These are phyloP conservation scores for Centrocercus urophasianus DNA, from an alignment of 2,113 vertebrate species.

Conservation along the genomic window DNA sequence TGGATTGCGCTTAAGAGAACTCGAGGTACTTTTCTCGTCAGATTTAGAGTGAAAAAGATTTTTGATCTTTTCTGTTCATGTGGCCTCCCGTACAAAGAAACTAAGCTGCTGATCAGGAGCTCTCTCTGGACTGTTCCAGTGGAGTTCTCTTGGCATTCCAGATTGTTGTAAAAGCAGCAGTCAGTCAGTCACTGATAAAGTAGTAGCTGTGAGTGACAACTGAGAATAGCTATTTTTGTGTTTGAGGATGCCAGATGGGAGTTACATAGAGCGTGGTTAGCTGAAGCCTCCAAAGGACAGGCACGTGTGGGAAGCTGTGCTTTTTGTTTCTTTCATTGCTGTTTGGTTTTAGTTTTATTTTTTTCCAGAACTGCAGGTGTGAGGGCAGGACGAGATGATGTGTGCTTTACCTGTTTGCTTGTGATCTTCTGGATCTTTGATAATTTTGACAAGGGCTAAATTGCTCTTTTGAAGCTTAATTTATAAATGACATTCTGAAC, in stretches of 20 bases:
- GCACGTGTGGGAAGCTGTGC: background rate
- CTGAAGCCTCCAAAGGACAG: background rate
- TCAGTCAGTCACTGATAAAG: background rate
- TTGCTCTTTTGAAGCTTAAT: background rate
- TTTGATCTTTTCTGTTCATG: background rate
- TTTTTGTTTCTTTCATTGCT: background rate
- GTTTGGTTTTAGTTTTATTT: background rate
- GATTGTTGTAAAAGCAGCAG: background rate
- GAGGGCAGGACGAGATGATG: background rate
- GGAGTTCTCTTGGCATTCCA: background rate
- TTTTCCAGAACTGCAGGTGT: background rate
- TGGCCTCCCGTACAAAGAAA: background rate
- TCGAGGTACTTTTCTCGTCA: background rate
- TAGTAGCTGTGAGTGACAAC: background rate
- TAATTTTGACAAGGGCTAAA: background rate
- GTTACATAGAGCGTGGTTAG: background rate
- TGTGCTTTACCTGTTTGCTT: background rate
- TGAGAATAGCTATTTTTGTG: conserved; percentile 8
- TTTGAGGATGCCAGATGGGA: conserved; percentile 22
- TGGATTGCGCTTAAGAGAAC: background rate
- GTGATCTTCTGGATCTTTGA: background rate
- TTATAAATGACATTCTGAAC: background rate
- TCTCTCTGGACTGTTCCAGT: background rate
- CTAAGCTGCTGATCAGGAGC: background rate
- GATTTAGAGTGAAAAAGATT: background rate